phyloP scores from a whole-genome alignment of 2,113 vertebrate species.

The Takifugu flavidus region DNA sequence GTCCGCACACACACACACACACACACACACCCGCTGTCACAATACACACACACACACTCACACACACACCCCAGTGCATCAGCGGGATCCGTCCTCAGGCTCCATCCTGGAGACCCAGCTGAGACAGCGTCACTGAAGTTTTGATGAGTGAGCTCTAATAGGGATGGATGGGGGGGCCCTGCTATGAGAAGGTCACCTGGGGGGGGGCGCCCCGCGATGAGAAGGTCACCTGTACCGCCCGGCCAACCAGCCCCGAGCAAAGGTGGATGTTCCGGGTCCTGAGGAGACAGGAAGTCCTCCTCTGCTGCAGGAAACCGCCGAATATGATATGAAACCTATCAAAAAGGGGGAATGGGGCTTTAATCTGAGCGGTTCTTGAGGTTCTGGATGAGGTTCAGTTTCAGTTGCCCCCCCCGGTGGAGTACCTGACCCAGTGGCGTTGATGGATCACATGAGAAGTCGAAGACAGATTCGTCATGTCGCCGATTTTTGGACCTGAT shows the following conservation, averaged over 20 bases:
- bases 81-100: conserved; percentile 40
- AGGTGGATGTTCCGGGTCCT: conserved; percentile 38
- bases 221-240: conserved; percentile 63
- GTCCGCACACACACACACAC: conserved; percentile 50
- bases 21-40: conserved; percentile 13
- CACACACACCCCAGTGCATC: conserved; percentile 41
- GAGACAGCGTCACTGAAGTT: conserved; percentile 58
- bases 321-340: too few relatives aligned
- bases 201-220: conserved; percentile 38
- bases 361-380: too few relatives aligned
- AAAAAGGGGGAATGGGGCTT: conserved; percentile 12
- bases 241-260: conserved; percentile 53
- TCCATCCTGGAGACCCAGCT: conserved; percentile 52
- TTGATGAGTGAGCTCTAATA: conserved; percentile 70
- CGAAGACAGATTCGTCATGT: too few relatives aligned
- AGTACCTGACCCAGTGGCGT: too few relatives aligned
- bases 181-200: conserved; percentile 60
- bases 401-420: not conserved
- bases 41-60: conserved; percentile 25
- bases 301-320: too few relatives aligned
- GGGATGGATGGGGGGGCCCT: conserved; percentile 63
- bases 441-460: too few relatives aligned
- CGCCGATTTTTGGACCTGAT: too few relatives aligned
- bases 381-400: too few relatives aligned
- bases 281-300: not conserved